Base-by-base conservation (phyloP, 2,888 invertebrate species). In the Thymelicus lineola region DNA sequence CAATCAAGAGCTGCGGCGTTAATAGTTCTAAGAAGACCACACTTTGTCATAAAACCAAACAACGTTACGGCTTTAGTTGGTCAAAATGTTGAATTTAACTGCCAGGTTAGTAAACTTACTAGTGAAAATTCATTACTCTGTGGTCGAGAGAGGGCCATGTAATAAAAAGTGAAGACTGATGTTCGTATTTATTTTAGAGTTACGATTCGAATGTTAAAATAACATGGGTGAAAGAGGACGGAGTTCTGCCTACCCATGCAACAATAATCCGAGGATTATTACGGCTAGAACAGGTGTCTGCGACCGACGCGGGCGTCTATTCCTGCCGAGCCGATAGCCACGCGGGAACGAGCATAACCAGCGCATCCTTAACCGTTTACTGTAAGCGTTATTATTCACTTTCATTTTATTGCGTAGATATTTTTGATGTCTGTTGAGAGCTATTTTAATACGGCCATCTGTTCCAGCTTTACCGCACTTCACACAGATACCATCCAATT, bases 321-420 rank as follows among this genome's bases (percentile, higher is more conserved):
- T 97, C 98, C 79, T 98, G 98, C 91, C 96, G 97, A 79, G 98
- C 98, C 38, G 97, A 97, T 84, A 98, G 98, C 90, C 95, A 96
- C 76, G 98, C 98, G 71, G 98, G 98, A 28, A 96, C 96, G 72
- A 97, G 98, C 77, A 96, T 97, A 77, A 97, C 98, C 59, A 97
- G 97, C 84, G 98, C 98, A 46, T 96, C 97, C 71, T 95, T 99
- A 75, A 97, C 97, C 74, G 98, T 99, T 73, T 97, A 98, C 89
- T 98, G 98, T 99, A 95, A 96, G 97, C 96, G 73, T 72, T 71
- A 73, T 81, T 82, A 83, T 87, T 84, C 81, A 79, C 78, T 81
- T 79, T 74, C 77, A 85, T 87, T 91, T 91, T 89, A 91, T 90
- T 87, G 84, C 87, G 83, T 79, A 84, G 83, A 87, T 89, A 89